Conservation (phyloP, 2,888 invertebrate genomes). For the Lypha dubia region DNA sequence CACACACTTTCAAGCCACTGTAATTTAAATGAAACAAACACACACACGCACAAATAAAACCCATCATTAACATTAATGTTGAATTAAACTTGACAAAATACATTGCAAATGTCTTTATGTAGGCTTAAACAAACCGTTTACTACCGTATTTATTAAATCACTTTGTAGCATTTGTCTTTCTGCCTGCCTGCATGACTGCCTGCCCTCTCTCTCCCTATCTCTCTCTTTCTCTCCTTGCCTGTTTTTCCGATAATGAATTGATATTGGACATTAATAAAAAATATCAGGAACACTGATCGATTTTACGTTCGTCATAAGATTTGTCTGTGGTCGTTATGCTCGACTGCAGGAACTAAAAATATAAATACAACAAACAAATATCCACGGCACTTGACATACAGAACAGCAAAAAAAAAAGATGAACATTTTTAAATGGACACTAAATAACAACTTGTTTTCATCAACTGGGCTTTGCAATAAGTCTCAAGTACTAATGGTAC, state of each 20-base stretch:
- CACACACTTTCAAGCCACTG: conserved; percentile 22
- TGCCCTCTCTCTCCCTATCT: background rate
- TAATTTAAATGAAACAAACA: background rate
- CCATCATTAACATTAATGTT: conserved; percentile 22
- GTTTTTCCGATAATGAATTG: conserved; percentile 35
- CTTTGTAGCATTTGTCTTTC: background rate
- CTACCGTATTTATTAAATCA: conserved; percentile 20
- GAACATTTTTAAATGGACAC: conserved; percentile 9
- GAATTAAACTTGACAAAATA: conserved; percentile 41
- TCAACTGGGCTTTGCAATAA: conserved; percentile 15
- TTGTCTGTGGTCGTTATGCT: conserved; percentile 20
- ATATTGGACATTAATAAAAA: conserved; percentile 29
- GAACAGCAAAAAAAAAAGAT: too few relatives aligned
- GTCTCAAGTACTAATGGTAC: background rate
- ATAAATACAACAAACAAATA: background rate
- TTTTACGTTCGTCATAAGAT: conserved; percentile 20
- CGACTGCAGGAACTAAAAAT: background rate
- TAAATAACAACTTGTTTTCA: conserved; percentile 43
- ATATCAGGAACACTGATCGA: conserved; percentile 40
- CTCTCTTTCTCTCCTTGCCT: background rate
- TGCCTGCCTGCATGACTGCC: background rate
- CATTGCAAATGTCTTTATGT: conserved; percentile 17
- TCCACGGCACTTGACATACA: conserved; percentile 26
- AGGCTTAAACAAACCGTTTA: conserved; percentile 40
- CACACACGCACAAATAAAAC: background rate